phyloP scores from a whole-genome alignment of 2,888 invertebrate genomes.

The Erannis defoliaria region DNA sequence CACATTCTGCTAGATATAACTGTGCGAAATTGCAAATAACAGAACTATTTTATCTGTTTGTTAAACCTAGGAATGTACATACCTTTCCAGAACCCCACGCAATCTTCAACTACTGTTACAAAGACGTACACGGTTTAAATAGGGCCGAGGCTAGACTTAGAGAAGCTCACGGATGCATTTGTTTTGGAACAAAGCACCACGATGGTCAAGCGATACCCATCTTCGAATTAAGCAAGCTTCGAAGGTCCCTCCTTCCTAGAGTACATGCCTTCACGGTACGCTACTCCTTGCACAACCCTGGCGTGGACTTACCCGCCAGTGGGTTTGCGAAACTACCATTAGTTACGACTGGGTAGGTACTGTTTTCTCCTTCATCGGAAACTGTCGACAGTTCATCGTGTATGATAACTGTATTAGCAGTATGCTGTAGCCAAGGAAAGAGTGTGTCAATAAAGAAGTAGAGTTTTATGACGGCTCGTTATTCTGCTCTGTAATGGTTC shows the following conservation, averaged over 20 bases:
- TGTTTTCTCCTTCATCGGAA: slow-evolving; percentile 59
- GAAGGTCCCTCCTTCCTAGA: slow-evolving; percentile 55
- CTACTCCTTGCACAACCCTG: slow-evolving; percentile 68
- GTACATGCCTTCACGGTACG: slow-evolving; percentile 71
- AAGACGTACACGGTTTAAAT: background rate
- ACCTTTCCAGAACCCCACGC: background rate
- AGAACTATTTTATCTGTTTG: slow-evolving; percentile 12
- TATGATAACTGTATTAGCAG: slow-evolving; percentile 19
- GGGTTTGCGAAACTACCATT: slow-evolving; percentile 60
- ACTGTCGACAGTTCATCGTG: slow-evolving; percentile 45
- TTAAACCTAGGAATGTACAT: slow-evolving; percentile 20
- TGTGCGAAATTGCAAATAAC: slow-evolving; percentile 38
- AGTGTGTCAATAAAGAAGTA: background rate
- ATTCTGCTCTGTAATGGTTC: too few species aligned
- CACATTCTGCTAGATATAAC: slow-evolving; percentile 37
- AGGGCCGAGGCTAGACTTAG: background rate
- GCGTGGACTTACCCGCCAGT: slow-evolving; percentile 61
- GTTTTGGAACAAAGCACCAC: slow-evolving; percentile 16
- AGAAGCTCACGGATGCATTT: slow-evolving; percentile 1
- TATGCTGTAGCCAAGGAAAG: background rate
- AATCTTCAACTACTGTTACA: background rate
- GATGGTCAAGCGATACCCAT: slow-evolving; percentile 34
- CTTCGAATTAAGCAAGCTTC: slow-evolving; percentile 45
- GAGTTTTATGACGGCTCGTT: background rate
- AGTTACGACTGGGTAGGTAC: slow-evolving; percentile 55